A percentile compares a stretch with the other conserved stretches of the same genome.
phyloP scores from a whole-genome alignment of 2,888 invertebrate genomes.

The Rosalia funebris region DNA sequence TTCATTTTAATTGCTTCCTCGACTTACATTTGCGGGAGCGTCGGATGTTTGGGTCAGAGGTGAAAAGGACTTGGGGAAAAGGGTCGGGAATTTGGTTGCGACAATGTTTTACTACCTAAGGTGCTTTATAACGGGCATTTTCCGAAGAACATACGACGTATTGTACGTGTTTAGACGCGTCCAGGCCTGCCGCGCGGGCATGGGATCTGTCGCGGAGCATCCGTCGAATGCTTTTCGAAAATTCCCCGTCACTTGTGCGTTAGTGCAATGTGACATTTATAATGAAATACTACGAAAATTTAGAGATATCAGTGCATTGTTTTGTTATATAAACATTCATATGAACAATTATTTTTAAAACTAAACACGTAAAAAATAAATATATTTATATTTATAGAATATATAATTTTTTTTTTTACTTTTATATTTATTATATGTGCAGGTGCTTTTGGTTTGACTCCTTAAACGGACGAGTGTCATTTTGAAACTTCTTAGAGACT shows the following conservation, averaged over 20 bases:
- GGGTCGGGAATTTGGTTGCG: constrained; percentile 52
- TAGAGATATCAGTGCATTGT: constrained; percentile 60
- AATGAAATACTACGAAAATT: constrained; percentile 57
- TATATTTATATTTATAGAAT: constrained; percentile 56
- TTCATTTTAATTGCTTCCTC: constrained; percentile 42
- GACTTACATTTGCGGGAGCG: constrained; percentile 42
- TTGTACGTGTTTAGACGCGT: no score
- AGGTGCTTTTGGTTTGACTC: constrained; percentile 53
- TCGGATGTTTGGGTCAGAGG: constrained; percentile 42
- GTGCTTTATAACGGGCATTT: constrained; percentile 44
- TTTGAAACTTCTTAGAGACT: constrained; percentile 33
- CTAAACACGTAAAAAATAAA: constrained; percentile 60
- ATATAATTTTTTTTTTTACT: constrained; percentile 51
- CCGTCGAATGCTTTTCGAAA: constrained; percentile 17
- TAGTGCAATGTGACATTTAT: constrained; percentile 60
- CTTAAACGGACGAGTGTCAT: constrained; percentile 50
- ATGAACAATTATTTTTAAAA: constrained; percentile 57
- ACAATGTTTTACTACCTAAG: constrained; percentile 53
- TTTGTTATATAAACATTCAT: constrained; percentile 58
- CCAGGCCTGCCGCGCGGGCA: no score
- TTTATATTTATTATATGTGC: constrained; percentile 49
- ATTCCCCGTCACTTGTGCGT: constrained; percentile 52
- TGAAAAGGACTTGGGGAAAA: constrained; percentile 42
- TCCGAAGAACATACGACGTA: not conserved
- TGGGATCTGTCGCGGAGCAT: no score